These are phyloP conservation scores for Amphiprion ocellaris DNA, from an alignment of 2,113 vertebrate genomes.

Conservation along the genomic window DNA sequence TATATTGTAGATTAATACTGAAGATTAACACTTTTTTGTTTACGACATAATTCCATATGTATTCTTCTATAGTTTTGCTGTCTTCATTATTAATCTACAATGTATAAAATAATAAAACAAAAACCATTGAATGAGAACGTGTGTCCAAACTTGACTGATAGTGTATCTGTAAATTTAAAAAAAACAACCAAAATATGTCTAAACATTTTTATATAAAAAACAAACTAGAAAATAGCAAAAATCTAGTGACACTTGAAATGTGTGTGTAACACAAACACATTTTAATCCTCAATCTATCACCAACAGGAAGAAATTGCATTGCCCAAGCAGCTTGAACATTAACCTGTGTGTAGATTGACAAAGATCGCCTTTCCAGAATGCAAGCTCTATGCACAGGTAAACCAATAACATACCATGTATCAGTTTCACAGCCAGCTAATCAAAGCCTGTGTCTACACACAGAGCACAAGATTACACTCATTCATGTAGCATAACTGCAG, in stretches of 20 bases:
- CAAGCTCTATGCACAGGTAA: conserved; percentile 44
- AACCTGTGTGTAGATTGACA: conserved; percentile 34
- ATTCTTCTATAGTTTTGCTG: too few relatives aligned
- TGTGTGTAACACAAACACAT: neutral
- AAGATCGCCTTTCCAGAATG: conserved; percentile 51
- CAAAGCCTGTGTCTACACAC: conserved; percentile 8
- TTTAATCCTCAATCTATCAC: conserved; percentile 7
- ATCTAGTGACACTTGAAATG: neutral
- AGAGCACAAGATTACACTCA: neutral
- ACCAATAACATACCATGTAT: conserved; percentile 36
- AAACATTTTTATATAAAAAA: neutral
- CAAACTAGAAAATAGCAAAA: neutral
- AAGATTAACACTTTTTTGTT: too few relatives aligned
- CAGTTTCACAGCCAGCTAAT: conserved; percentile 45
- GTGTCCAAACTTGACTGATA: too few relatives aligned
- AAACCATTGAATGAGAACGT: too few relatives aligned
- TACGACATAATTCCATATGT: too few relatives aligned
- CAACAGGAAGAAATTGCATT: conserved; percentile 2
- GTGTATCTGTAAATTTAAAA: too few relatives aligned
- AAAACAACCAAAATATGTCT: too few relatives aligned
- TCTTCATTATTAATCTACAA: too few relatives aligned
- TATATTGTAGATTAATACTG: too few relatives aligned
- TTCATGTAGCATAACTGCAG: neutral
- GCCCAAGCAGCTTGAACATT: conserved; percentile 16
- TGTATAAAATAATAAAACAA: too few relatives aligned